phyloP scores from a whole-genome alignment of 2,113 vertebrate genomes.

The Emydura subglobosa region DNA sequence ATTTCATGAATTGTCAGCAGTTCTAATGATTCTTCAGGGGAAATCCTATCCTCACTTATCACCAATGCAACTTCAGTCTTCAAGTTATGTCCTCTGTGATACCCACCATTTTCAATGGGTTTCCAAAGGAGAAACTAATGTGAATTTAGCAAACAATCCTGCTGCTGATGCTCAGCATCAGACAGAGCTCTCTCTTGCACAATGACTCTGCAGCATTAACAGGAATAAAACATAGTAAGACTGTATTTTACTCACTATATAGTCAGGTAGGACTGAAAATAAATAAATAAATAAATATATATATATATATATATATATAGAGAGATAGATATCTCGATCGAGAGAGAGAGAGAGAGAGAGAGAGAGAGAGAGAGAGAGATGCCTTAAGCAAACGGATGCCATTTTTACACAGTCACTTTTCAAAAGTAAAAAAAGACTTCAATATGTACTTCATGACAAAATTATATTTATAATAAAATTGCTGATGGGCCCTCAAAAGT shows the following conservation, averaged over 20 bases:
- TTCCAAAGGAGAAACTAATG: no score
- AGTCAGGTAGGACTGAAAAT: rapidly evolving
- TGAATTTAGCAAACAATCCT: no score
- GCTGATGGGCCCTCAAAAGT: not conserved
- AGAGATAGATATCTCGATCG: no score
- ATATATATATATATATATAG: no score
- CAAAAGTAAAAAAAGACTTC: not conserved
- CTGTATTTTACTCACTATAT: rapidly evolving
- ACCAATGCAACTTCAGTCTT: not conserved
- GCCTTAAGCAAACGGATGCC: no score
- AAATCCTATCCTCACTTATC: not conserved
- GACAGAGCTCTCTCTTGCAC: not conserved
- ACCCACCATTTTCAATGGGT: no score
- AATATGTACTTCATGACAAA: not conserved
- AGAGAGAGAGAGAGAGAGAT: no score
- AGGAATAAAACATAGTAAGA: no score
- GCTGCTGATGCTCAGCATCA: not conserved
- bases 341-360: no score
- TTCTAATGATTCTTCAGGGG: not conserved
- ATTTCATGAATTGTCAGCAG: not conserved
- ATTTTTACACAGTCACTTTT: not conserved
- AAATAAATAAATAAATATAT: no score
- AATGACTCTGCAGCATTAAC: no score
- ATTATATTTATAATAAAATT: not conserved
- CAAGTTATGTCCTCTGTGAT: rapidly evolving